Percentiles rank a stretch among this genome's conserved stretches.
Evolutionary conservation across 2,888 invertebrate species (phyloP).

Genomic region (Hydriomena furcata): DNA sequence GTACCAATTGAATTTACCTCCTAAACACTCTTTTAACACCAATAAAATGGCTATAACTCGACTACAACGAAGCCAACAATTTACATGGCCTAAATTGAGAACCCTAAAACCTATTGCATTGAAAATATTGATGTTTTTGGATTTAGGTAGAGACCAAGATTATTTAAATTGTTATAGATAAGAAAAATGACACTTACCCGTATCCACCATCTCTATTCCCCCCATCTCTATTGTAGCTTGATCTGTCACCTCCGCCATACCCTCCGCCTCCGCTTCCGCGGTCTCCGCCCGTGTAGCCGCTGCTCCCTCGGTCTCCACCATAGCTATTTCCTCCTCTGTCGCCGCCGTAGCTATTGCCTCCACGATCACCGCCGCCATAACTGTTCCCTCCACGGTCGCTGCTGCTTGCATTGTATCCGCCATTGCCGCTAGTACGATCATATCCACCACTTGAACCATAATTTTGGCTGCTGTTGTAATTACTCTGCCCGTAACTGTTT

Average conservation of each 20-base stretch:
- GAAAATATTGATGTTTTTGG: neutral
- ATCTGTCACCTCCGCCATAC: slow-evolving; percentile 73
- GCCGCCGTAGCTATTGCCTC: slow-evolving; percentile 61
- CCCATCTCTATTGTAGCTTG: slow-evolving; percentile 82
- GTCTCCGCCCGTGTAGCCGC: slow-evolving; percentile 69
- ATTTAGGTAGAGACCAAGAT: neutral
- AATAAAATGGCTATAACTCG: neutral
- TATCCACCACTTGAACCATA: slow-evolving; percentile 55
- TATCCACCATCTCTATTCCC: slow-evolving; percentile 83
- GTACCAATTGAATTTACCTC: slow-evolving; percentile 3
- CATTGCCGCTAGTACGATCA: slow-evolving; percentile 51
- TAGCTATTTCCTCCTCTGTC: slow-evolving; percentile 66
- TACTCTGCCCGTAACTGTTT: slow-evolving; percentile 64
- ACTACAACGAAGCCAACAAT: too few relatives aligned
- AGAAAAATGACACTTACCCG: slow-evolving; percentile 76
- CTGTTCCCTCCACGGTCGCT: slow-evolving; percentile 41
- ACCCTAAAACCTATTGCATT: neutral
- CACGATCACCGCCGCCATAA: slow-evolving; percentile 46
- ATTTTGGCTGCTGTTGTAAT: slow-evolving; percentile 47
- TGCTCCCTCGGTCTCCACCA: slow-evolving; percentile 69
- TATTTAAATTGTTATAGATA: slow-evolving; percentile 1
- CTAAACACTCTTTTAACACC: neutral
- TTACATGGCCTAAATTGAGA: neutral
- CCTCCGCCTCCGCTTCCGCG: slow-evolving; percentile 76
- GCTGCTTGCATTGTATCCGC: slow-evolving; percentile 44